phyloP scores from a whole-genome alignment of 2,113 vertebrate species.

The Apaloderma vittatum region DNA sequence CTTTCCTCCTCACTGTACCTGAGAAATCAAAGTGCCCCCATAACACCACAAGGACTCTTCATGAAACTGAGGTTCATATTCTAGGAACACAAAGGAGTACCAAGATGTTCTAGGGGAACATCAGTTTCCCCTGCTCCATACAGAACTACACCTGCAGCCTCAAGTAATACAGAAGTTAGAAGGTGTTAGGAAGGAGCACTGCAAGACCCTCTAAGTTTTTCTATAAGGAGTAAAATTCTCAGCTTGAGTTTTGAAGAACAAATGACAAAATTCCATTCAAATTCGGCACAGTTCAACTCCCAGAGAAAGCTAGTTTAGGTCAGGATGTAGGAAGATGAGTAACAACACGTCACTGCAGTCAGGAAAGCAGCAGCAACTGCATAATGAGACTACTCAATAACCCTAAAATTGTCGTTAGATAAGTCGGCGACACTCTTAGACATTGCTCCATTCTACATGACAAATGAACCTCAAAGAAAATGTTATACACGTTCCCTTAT shows the following conservation, averaged over 20 bases:
- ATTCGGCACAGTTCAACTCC: not conserved
- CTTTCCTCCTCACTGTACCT: accelerated
- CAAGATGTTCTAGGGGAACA: not conserved
- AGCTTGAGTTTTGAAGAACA: not conserved
- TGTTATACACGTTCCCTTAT: not conserved
- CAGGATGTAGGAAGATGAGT: not conserved
- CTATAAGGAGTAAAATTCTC: not conserved
- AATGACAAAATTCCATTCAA: not conserved
- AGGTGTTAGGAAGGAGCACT: too few relatives aligned
- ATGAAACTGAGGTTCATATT: not conserved
- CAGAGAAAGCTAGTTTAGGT: not conserved
- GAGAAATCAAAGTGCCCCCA: not conserved
- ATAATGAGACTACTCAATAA: not conserved
- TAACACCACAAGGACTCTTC: not conserved
- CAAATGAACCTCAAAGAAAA: not conserved
- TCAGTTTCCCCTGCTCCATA: not conserved
- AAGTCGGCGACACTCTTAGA: not conserved
- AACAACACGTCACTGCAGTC: not conserved
- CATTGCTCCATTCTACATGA: not conserved
- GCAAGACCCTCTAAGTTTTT: too few relatives aligned
- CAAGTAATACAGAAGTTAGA: not conserved
- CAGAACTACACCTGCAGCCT: not conserved
- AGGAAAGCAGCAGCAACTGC: not conserved
- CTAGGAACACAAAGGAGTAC: not conserved
- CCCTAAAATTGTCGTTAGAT: not conserved